phyloP scores from a whole-genome alignment of 2,888 invertebrate species.

The Sphaeridia pumilis region DNA sequence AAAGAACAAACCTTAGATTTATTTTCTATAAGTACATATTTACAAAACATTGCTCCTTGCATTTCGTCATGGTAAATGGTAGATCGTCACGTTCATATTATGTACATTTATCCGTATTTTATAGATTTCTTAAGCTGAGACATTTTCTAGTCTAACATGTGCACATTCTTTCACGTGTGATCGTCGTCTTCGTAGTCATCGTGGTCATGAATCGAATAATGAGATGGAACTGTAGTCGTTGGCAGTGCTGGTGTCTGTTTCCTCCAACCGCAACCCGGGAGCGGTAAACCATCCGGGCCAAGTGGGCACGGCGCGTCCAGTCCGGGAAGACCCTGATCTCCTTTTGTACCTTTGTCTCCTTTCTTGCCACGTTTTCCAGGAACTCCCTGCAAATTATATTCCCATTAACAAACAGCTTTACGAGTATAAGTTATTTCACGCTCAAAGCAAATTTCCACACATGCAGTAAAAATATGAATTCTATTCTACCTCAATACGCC shows the following conservation, averaged over 20 bases:
- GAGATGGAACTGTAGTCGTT: conserved; percentile 14
- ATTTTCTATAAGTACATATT: conserved; percentile 23
- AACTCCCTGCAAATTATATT: conserved; percentile 8
- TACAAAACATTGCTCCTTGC: conserved; percentile 15
- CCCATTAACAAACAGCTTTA: not conserved
- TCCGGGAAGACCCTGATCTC: conserved; percentile 53
- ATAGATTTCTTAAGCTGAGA: not conserved
- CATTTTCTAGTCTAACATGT: not conserved
- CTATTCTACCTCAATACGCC: no score
- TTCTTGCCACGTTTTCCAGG: conserved; percentile 58
- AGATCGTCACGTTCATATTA: no score
- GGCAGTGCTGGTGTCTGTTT: conserved; percentile 11
- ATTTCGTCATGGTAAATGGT: not conserved
- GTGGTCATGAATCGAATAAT: conserved; percentile 7
- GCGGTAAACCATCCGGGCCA: conserved; percentile 86
- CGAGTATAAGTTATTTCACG: not conserved
- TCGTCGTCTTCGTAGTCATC: conserved; percentile 22
- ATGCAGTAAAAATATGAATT: no score
- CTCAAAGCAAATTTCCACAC: no score
- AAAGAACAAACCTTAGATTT: conserved; percentile 9
- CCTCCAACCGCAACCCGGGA: conserved; percentile 63
- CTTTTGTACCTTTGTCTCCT: conserved; percentile 85
- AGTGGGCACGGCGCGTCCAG: conserved; percentile 97
- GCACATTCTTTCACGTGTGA: conserved; percentile 19
- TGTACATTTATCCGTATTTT: no score